phyloP scores from a whole-genome alignment of 2,888 invertebrate species.

The Lasioglossum zephyrum region DNA sequence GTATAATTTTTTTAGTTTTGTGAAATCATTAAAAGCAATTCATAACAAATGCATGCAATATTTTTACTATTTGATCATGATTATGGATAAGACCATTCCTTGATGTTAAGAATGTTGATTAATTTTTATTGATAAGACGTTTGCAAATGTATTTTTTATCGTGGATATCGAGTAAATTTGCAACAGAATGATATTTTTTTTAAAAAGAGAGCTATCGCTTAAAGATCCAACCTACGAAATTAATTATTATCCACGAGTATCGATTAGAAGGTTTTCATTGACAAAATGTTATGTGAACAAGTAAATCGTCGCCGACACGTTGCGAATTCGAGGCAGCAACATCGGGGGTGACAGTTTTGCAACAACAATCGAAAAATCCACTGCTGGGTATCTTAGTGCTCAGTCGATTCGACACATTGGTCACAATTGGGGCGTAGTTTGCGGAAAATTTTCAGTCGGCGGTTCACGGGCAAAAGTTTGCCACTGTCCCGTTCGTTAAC shows the following conservation, averaged over 20 bases:
- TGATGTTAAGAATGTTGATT: no score
- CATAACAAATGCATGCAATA: no score
- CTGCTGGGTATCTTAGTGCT: constrained; percentile 28
- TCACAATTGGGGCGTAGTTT: constrained; percentile 67
- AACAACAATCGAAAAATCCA: constrained; percentile 12
- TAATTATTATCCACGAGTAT: not conserved
- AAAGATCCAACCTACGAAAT: not conserved
- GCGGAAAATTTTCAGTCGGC: constrained; percentile 64
- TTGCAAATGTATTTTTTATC: not conserved
- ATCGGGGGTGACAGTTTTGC: not conserved
- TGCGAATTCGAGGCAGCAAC: not conserved
- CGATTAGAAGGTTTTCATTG: not conserved
- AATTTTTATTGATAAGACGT: not conserved
- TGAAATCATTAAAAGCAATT: no score
- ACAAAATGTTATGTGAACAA: not conserved
- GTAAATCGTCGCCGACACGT: not conserved
- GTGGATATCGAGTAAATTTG: not conserved
- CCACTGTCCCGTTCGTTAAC: constrained; percentile 62
- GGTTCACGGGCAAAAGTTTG: constrained; percentile 69
- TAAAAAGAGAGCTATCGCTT: not conserved
- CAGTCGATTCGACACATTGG: constrained; percentile 67
- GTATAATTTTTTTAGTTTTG: no score
- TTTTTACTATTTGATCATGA: no score
- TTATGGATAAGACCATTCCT: no score
- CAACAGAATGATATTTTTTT: no score